A percentile compares a stretch with the other conserved stretches of the same genome.
These are phyloP conservation scores for Acheta domesticus DNA, from an alignment of 2,888 invertebrate genomes.

Conservation along the genomic window DNA sequence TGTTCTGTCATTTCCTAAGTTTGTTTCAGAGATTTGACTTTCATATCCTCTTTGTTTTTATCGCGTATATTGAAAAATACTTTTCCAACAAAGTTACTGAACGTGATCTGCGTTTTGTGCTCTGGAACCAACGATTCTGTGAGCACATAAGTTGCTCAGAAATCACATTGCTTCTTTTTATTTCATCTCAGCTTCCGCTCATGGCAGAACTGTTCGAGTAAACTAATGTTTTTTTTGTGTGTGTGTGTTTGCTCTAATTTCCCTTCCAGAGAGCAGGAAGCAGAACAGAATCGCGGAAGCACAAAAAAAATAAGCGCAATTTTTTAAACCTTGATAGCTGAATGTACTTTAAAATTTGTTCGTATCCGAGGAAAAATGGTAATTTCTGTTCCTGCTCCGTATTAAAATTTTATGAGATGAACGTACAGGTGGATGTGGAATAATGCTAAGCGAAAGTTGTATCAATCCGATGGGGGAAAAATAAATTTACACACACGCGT, in stretches of 20 bases:
- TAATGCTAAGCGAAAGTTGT: not conserved
- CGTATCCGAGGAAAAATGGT: slow-evolving; percentile 18
- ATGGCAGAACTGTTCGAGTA: not conserved
- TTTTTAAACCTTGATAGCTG: not conserved
- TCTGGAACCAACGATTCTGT: too few relatives aligned
- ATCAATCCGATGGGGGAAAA: slow-evolving; percentile 18
- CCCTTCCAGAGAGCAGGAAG: not conserved
- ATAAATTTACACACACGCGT: not conserved
- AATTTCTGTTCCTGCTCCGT: not conserved
- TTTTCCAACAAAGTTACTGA: too few relatives aligned
- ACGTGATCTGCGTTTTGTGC: too few relatives aligned
- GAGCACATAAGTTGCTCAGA: too few relatives aligned
- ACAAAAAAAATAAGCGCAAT: not conserved
- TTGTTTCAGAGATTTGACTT: too few relatives aligned
- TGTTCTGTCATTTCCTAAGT: too few relatives aligned
- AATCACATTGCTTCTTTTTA: too few relatives aligned
- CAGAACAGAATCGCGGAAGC: slow-evolving; percentile 5
- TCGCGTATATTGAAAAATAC: too few relatives aligned
- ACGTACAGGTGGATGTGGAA: not conserved
- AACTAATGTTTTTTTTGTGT: not conserved
- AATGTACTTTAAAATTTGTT: slow-evolving; percentile 10
- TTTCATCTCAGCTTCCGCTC: too few relatives aligned
- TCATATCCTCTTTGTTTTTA: too few relatives aligned
- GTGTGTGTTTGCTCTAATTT: not conserved
- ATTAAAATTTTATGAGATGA: slow-evolving; percentile 18